A percentile compares a stretch with the other conserved stretches of the same genome.
Evolutionary conservation across 2,888 invertebrate species (phyloP).

Genomic region (Nephrotoma guestfalica): DNA sequence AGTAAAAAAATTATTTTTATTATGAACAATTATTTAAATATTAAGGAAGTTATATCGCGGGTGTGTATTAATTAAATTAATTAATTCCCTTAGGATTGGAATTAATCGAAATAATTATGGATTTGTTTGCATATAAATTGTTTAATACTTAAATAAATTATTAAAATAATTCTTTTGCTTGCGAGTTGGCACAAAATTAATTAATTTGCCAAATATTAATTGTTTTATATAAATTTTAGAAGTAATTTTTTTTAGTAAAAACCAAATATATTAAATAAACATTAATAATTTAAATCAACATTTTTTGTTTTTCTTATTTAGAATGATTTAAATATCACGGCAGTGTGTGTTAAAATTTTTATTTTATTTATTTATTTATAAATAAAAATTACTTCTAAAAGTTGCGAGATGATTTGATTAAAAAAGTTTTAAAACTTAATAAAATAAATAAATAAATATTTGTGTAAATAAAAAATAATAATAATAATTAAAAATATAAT

Average conservation of each 20-base stretch:
- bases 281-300: not conserved
- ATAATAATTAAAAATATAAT: not conserved
- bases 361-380: not conserved
- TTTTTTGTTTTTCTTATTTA: not conserved
- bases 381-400: not conserved
- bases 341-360: not conserved
- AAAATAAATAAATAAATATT: not conserved
- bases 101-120: not conserved
- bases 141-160: not conserved
- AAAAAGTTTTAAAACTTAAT: not conserved
- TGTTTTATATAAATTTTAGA: not conserved
- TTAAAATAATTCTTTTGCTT: not conserved
- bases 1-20: not conserved
- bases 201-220: not conserved
- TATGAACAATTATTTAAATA: not conserved
- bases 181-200: not conserved
- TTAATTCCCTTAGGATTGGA: not conserved
- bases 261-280: not conserved
- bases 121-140: not conserved
- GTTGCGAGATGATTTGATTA: not conserved
- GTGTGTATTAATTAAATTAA: not conserved
- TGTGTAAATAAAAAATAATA: not conserved
- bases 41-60: not conserved
- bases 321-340: not conserved
- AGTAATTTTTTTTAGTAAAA: not conserved